Conservation (phyloP, 2,888 invertebrate species). For the Diadegma fenestrale region DNA sequence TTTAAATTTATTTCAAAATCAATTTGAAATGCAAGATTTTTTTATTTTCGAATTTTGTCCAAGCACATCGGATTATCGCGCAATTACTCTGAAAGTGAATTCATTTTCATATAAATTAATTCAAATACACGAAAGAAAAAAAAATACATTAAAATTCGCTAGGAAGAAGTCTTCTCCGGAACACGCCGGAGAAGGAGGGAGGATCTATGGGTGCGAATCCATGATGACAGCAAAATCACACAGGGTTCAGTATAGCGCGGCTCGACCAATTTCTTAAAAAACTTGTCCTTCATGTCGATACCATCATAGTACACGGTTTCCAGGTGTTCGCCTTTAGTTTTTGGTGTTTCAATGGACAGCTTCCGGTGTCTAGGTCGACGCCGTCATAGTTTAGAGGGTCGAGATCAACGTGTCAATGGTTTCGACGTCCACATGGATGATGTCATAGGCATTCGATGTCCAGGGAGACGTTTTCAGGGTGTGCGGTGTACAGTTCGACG, state of each 20-base stretch:
- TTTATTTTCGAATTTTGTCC: neutral
- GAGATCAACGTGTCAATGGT: constrained; percentile 5
- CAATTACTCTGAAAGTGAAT: constrained; percentile 10
- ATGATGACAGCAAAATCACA: neutral
- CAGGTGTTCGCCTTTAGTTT: too few species aligned
- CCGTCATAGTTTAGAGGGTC: neutral
- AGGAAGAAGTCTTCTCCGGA: too few species aligned
- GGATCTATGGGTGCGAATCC: neutral
- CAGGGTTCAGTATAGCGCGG: neutral
- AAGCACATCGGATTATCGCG: constrained; percentile 1
- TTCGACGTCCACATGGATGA: too few species aligned
- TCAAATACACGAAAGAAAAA: too few species aligned
- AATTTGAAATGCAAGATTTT: neutral
- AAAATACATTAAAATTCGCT: too few species aligned
- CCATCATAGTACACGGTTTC: neutral
- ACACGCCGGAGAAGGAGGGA: neutral
- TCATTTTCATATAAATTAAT: constrained; percentile 11
- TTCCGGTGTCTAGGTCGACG: too few species aligned
- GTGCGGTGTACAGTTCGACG: neutral
- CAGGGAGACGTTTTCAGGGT: neutral
- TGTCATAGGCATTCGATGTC: neutral
- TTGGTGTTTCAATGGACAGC: neutral
- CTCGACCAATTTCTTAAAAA: neutral
- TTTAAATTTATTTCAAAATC: neutral
- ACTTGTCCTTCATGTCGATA: neutral